Base-by-base conservation (phyloP, 2,888 invertebrate species). In the Carcina quercana region DNA sequence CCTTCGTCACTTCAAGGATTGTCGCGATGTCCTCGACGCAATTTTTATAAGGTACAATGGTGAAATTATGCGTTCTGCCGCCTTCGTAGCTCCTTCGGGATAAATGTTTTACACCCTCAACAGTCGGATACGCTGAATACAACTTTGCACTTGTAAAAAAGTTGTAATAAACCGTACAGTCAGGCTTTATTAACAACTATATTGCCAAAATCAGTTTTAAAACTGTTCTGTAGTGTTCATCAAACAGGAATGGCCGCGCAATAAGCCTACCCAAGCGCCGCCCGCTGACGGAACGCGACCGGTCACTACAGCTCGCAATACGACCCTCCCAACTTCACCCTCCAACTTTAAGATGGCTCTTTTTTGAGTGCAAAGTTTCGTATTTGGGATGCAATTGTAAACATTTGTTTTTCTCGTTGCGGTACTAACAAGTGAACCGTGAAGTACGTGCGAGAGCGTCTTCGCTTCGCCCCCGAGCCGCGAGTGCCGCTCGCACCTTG, bases 331-430 rank as follows among this genome's bases (percentile, higher is more conserved):
- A 58, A 59, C 62, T 54, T 49, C 40, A 47, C 38, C 47, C 48
- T 42, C 45, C 50, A 65, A 66, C 67, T 73, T 66, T 59, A 59
- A 66, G 67, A 63, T 64, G 64, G 57, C 65, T 63, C 60, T 68
- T 71, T 69, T 70, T 69, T 55, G 52, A 67, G 61, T 64, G 59
- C 48, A 60, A 70, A 67, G 61, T 74, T 78, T 68, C 60, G 61
- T 73, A 67, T 75, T 74, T 69, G 56, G 56, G 50, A 58, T 67
- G 67, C 73, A 69, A 68, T 59, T 55, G 70, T 64, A 74, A 74
- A 72, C 69, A 69, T 78, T 73, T 68, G 64, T 60, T 57, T 67
- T 70, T 62, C 67, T 55, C 67, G 46, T 65, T 69, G 68, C 67
- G 67, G 68, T 61, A 62, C 53, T 67, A 69, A 61, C 68, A 65